A percentile compares a stretch with the other conserved stretches of the same genome.
phyloP scores from a whole-genome alignment of 2,888 invertebrate genomes.

The Saturnia pavonia region DNA sequence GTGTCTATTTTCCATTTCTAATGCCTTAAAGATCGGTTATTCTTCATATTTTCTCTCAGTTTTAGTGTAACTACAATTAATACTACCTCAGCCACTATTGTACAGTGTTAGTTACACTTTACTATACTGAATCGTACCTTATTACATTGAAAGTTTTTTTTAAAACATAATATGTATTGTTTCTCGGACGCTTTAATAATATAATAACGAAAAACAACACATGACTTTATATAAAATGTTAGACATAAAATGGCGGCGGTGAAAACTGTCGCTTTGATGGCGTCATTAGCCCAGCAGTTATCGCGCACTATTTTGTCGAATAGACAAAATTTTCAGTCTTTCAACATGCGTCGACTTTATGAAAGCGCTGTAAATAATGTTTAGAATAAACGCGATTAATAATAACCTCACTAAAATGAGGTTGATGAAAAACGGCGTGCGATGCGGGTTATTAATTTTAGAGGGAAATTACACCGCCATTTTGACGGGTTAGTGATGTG shows the following conservation, averaged over 20 bases:
- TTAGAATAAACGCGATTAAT: slow-evolving; percentile 70
- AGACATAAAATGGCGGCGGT: slow-evolving; percentile 62
- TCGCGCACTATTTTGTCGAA: slow-evolving; percentile 79
- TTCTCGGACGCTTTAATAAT: slow-evolving; percentile 17
- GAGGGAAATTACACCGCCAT: slow-evolving; percentile 66
- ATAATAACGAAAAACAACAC: slow-evolving; percentile 30
- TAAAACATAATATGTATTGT: neutral
- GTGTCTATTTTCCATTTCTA: no score
- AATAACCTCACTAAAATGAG: slow-evolving; percentile 68
- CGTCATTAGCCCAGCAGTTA: slow-evolving; percentile 75
- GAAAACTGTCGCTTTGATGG: slow-evolving; percentile 64
- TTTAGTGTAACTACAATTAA: no score
- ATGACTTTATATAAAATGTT: slow-evolving; percentile 66
- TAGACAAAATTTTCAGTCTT: slow-evolving; percentile 79
- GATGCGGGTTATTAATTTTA: slow-evolving; percentile 68
- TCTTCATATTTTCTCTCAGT: no score
- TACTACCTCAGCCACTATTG: no score
- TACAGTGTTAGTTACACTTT: no score
- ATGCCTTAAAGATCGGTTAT: no score
- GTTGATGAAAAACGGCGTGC: slow-evolving; percentile 70
- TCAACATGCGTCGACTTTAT: slow-evolving; percentile 73
- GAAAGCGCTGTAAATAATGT: slow-evolving; percentile 71
- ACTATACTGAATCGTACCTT: neutral
- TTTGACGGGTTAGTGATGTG: slow-evolving; percentile 48
- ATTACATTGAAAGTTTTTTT: neutral